Evolutionary conservation across 2,797 vertebrate species (phyloP).

Genomic region (Sparus aurata): DNA sequence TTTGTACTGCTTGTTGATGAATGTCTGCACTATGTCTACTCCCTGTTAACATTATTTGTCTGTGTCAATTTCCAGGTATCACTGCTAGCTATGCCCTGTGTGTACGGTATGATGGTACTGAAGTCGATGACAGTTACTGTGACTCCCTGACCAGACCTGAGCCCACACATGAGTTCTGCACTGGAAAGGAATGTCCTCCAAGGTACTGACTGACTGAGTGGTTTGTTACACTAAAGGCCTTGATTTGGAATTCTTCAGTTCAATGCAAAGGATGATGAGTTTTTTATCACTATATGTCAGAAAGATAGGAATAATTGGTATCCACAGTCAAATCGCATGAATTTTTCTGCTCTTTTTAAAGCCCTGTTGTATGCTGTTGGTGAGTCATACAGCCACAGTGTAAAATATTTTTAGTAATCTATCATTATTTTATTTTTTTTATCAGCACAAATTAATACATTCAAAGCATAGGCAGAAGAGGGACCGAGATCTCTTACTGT

Average conservation of each 20-base stretch:
- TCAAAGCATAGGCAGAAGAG: background rate
- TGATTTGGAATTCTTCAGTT: background rate
- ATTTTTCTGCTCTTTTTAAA: too few relatives aligned
- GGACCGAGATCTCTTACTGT: background rate
- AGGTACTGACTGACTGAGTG: slow-evolving; percentile 77
- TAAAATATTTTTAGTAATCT: background rate
- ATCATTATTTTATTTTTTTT: too few relatives aligned
- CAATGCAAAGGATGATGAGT: background rate
- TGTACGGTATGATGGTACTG: slow-evolving; percentile 90
- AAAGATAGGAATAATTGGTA: too few relatives aligned
- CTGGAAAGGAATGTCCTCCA: slow-evolving; percentile 91
- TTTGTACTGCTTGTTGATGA: background rate
- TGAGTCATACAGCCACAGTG: background rate
- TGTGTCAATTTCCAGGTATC: slow-evolving; percentile 84
- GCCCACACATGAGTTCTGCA: slow-evolving; percentile 91
- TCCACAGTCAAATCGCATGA: background rate
- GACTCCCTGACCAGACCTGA: slow-evolving; percentile 90
- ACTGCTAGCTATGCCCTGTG: slow-evolving; percentile 89
- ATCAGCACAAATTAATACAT: too few relatives aligned
- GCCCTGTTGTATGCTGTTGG: background rate
- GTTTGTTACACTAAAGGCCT: background rate
- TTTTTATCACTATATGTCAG: too few relatives aligned
- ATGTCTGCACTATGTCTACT: background rate
- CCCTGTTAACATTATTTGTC: slow-evolving; percentile 7
- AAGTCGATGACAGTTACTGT: slow-evolving; percentile 91